Conservation (phyloP, 2,113 vertebrate genomes). For the Smithornis capensis region DNA sequence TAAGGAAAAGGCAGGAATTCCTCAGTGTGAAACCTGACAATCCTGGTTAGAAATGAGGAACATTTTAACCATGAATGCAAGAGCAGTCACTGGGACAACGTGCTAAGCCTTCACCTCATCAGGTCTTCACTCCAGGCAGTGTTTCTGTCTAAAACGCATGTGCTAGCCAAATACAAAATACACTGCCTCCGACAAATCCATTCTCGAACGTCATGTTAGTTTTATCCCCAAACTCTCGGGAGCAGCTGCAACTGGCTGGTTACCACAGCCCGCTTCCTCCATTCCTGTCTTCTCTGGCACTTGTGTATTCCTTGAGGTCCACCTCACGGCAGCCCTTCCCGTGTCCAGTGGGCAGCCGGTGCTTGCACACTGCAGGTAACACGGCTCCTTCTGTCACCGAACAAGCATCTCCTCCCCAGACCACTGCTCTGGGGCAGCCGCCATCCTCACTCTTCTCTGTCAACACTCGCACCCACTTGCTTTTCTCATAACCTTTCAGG, state of each 20-base stretch:
- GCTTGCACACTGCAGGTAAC: neutral
- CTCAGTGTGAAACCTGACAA: neutral
- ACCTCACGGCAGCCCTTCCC: rapidly evolving
- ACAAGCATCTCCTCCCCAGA: neutral
- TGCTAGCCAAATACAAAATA: neutral
- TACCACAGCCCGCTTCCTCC: no score
- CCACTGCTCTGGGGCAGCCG: neutral
- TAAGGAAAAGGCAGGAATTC: neutral
- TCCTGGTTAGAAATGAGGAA: neutral
- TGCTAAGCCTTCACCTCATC: neutral
- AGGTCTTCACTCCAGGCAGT: neutral
- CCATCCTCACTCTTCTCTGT: rapidly evolving
- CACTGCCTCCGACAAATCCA: neutral
- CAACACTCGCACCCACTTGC: neutral
- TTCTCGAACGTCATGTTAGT: neutral
- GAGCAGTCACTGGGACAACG: neutral
- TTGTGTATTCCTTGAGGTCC: rapidly evolving
- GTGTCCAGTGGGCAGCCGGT: rapidly evolving
- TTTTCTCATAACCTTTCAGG: neutral
- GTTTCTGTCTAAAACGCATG: neutral
- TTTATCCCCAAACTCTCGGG: neutral
- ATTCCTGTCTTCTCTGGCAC: neutral
- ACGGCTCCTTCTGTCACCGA: rapidly evolving
- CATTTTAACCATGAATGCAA: neutral
- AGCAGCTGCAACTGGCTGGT: neutral